Evolutionary conservation across 2,888 invertebrate species (phyloP), one percentile per base, ranked within the genome.

Genomic region (Cybosia mesomella): DNA sequence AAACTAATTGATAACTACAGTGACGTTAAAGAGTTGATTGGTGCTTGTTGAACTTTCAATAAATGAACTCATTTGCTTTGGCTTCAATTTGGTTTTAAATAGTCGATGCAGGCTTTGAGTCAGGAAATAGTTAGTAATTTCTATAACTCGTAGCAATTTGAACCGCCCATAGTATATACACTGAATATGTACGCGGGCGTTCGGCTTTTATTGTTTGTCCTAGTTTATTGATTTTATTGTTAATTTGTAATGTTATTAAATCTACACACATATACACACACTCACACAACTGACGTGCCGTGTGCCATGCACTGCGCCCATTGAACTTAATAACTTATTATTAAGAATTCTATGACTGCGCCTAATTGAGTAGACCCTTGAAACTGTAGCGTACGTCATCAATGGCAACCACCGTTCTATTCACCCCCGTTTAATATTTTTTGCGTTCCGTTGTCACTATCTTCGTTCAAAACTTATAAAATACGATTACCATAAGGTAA

Each of bases 1-100:
- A 18, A 58, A 15, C 22, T 59, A 65, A 49, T 65, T 21, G 11
- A 58, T 43, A 58, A 49, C 43, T 58, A 32, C 36, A 21, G 21
- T 34, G 28, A 24, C 3, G 15, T 49, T 10, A 11, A n/a, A 9
- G 10, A 18, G 10, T 28, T 21, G 21, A 21, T 15, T 18, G 18
- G 13, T 18, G 34, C 32, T 58, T 58, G 13, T 21, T 22, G 13
- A 58, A 36, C 22, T 24, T 58, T 59, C 58, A 24, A 34, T 36
- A 36, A 58, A 59, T 22, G 34, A 58, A 53, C 18, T 65, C 34
- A 18, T 59, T 65, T 34, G n/a, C 28, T 58, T n/a, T 13, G 10
- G 13, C 24, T 28, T 58, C 21, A 58, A 1, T 58, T 34, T 34
- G 39, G 18, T 64, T 57, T 28, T 57, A 61, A 43, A 43, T 43